phyloP scores from a whole-genome alignment of 2,888 invertebrate species.

The Lasioglossum lativentre region DNA sequence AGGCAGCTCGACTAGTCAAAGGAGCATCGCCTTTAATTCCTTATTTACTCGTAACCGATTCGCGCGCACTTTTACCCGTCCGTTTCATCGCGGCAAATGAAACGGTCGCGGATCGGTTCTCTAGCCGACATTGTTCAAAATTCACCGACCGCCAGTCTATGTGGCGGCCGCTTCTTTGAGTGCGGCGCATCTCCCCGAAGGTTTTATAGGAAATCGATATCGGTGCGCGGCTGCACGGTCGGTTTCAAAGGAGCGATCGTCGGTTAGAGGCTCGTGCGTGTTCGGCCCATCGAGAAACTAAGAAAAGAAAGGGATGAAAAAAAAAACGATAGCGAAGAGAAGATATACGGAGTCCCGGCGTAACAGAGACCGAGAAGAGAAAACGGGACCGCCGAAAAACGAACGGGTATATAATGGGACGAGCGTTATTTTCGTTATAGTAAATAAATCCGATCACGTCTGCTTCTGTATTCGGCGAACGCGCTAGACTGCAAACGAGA shows the following conservation, averaged over 20 bases:
- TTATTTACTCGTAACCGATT: slow-evolving; percentile 34
- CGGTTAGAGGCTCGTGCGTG: slow-evolving; percentile 45
- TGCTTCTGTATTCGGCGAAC: slow-evolving; percentile 1
- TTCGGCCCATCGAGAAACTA: slow-evolving; percentile 27
- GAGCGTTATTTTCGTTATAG: slow-evolving; percentile 45
- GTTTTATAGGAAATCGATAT: slow-evolving; percentile 62
- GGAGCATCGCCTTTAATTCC: slow-evolving; percentile 21
- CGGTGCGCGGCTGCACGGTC: slow-evolving; percentile 31
- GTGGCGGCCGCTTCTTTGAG: slow-evolving; percentile 51
- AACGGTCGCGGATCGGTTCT: slow-evolving; percentile 53
- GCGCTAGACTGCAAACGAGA: slow-evolving; percentile 10
- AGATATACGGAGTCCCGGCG: neutral
- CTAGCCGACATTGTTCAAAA: slow-evolving; percentile 58
- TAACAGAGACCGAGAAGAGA: neutral
- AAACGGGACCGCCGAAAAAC: neutral
- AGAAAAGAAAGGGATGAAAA: neutral
- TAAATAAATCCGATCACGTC: slow-evolving; percentile 57
- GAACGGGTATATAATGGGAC: neutral
- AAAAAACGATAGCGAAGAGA: too few species aligned
- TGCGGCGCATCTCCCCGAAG: slow-evolving; percentile 52
- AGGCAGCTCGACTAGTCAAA: neutral
- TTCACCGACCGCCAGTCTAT: slow-evolving; percentile 57
- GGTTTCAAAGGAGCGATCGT: slow-evolving; percentile 56
- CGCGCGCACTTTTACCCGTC: slow-evolving; percentile 10
- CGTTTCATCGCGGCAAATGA: slow-evolving; percentile 54